Evolutionary conservation across 2,888 invertebrate species (phyloP).

Genomic region (Yponomeuta sedellus): DNA sequence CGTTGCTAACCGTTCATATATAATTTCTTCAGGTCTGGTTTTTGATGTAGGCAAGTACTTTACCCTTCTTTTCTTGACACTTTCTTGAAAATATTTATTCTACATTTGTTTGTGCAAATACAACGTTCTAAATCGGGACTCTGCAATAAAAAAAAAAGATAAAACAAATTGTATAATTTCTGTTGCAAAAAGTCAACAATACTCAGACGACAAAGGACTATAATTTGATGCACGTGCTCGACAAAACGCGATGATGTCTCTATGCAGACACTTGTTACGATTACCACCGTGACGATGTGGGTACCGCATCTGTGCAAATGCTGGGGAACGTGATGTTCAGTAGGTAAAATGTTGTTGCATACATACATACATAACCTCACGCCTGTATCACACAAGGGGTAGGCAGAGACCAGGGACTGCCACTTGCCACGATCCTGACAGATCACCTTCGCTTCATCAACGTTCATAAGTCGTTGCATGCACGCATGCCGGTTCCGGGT

Average conservation of each 20-base stretch:
- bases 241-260: conserved; percentile 11
- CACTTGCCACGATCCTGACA: too few relatives aligned
- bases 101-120: background rate
- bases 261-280: background rate
- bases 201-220: background rate
- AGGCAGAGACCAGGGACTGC: too few relatives aligned
- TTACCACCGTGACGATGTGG: conserved; percentile 10
- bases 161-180: background rate
- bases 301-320: background rate
- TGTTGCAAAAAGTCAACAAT: background rate
- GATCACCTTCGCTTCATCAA: too few relatives aligned
- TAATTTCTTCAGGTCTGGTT: background rate
- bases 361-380: too few relatives aligned
- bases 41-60: conserved; percentile 1
- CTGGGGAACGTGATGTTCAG: too few relatives aligned
- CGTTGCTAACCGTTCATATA: background rate
- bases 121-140: background rate
- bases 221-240: conserved; percentile 15
- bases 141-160: background rate
- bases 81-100: background rate
- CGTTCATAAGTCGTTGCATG: too few relatives aligned
- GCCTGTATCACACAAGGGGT: too few relatives aligned
- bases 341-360: too few relatives aligned
- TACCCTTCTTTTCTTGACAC: background rate
- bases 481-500: too few relatives aligned